Conservation (phyloP, 2,797 vertebrate species). For the Xenentodon cancila region DNA sequence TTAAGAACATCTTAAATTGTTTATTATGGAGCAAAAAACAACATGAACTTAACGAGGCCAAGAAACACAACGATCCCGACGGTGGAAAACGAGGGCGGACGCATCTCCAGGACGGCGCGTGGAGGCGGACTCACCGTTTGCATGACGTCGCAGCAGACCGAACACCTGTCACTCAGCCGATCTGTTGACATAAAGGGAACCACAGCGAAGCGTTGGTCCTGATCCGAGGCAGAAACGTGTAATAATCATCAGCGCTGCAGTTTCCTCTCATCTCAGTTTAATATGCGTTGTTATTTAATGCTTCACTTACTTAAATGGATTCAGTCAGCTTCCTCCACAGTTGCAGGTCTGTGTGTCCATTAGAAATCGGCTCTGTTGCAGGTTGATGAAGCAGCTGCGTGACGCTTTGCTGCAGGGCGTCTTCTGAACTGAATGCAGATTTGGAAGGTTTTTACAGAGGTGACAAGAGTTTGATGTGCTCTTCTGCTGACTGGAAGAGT, state of each 20-base stretch:
- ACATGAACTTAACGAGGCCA: too few species aligned
- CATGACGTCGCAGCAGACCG: too few species aligned
- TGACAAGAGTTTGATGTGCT: conserved; percentile 45
- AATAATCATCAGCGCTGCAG: conserved; percentile 19
- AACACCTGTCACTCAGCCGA: background rate
- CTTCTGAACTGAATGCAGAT: conserved; percentile 50
- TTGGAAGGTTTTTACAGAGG: conserved; percentile 36
- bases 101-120: too few species aligned
- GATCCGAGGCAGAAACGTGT: conserved; percentile 10
- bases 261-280: conserved; percentile 11
- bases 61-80: too few species aligned
- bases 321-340: conserved; percentile 11
- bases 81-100: too few species aligned
- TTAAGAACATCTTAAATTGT: too few species aligned
- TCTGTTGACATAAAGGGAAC: background rate
- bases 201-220: conserved; percentile 6
- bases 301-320: conserved; percentile 25
- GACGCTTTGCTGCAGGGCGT: conserved; percentile 48
- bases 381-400: conserved; percentile 42
- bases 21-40: too few species aligned
- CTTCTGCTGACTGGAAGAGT: conserved; percentile 58
- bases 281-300: conserved; percentile 34
- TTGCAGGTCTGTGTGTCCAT: background rate
- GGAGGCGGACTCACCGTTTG: too few species aligned
- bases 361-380: conserved; percentile 8